Percentiles rank a stretch among this genome's conserved stretches.
phyloP scores from a whole-genome alignment of 2,888 invertebrate genomes.

The Salticus scenicus region DNA sequence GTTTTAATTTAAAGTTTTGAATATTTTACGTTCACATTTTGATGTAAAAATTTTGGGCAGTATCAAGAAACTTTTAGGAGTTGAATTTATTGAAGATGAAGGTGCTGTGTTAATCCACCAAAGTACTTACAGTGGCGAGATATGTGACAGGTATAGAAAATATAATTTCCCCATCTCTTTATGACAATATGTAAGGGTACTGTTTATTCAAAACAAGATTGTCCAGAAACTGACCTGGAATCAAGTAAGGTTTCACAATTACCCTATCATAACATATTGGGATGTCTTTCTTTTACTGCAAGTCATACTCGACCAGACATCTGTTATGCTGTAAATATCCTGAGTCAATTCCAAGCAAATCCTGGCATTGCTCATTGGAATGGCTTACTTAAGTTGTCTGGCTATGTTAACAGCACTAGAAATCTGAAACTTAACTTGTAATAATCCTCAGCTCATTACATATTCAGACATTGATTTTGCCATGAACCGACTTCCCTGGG shows the following conservation, averaged over 20 bases:
- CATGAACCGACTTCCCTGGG: neutral
- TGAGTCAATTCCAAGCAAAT: constrained; percentile 22
- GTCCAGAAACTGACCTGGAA: neutral
- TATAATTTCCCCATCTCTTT: too few relatives aligned
- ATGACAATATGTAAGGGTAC: too few relatives aligned
- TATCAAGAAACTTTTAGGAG: too few relatives aligned
- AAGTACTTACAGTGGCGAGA: too few relatives aligned
- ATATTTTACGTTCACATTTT: too few relatives aligned
- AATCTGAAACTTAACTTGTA: neutral
- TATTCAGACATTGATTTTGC: constrained; percentile 27
- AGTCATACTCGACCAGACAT: constrained; percentile 6
- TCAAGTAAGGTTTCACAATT: neutral
- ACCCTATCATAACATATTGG: neutral
- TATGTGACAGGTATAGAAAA: too few relatives aligned
- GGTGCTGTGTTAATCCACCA: too few relatives aligned
- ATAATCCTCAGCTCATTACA: neutral
- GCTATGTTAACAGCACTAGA: neutral
- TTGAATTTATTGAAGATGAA: too few relatives aligned
- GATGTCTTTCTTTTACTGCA: neutral
- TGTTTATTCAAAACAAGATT: too few relatives aligned
- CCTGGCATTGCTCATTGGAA: constrained; percentile 23
- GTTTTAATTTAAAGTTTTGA: too few relatives aligned
- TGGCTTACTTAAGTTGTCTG: constrained; percentile 7
- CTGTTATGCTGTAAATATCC: constrained; percentile 11
- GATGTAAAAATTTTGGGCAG: too few relatives aligned